Percentiles rank a stretch among this genome's conserved stretches.
Evolutionary conservation across 2,888 invertebrate genomes (phyloP).

Genomic region (Eupeodes luniger): DNA sequence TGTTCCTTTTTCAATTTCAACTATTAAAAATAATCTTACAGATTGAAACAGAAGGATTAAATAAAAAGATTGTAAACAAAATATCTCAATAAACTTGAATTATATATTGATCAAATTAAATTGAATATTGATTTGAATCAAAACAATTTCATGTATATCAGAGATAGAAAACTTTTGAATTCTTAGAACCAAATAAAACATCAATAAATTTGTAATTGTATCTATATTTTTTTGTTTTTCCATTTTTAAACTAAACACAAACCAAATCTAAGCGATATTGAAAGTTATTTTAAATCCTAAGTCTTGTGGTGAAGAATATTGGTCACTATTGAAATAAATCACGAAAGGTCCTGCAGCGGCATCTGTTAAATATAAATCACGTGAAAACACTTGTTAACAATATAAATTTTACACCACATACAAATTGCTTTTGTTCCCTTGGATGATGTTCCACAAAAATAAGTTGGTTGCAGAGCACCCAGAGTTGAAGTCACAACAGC

Average conservation of each 20-base stretch:
- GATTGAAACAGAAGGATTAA: too few relatives aligned
- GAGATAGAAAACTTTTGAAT: too few relatives aligned
- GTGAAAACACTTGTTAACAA: conserved; percentile 2
- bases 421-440: conserved; percentile 78
- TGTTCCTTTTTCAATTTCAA: too few relatives aligned
- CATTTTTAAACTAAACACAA: background rate
- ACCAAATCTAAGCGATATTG: conserved; percentile 74
- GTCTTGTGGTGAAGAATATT: conserved; percentile 81
- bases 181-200: too few relatives aligned
- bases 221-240: background rate
- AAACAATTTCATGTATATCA: too few relatives aligned
- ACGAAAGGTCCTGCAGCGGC: conserved; percentile 87
- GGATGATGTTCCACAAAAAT: conserved; percentile 81
- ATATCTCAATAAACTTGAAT: too few relatives aligned
- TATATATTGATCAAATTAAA: too few relatives aligned
- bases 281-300: conserved; percentile 81
- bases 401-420: conserved; percentile 67
- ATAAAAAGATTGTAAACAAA: too few relatives aligned
- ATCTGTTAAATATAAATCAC: conserved; percentile 82
- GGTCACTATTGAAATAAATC: conserved; percentile 86
- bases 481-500: conserved; percentile 83
- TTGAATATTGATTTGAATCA: too few relatives aligned
- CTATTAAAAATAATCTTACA: too few relatives aligned
- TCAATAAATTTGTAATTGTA: background rate
- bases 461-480: conserved; percentile 80